Evolutionary conservation across 30 jellyfish, hydroid and myxozoan genomes (phyloP).

Genomic region (Aurelia aurita): DNA sequence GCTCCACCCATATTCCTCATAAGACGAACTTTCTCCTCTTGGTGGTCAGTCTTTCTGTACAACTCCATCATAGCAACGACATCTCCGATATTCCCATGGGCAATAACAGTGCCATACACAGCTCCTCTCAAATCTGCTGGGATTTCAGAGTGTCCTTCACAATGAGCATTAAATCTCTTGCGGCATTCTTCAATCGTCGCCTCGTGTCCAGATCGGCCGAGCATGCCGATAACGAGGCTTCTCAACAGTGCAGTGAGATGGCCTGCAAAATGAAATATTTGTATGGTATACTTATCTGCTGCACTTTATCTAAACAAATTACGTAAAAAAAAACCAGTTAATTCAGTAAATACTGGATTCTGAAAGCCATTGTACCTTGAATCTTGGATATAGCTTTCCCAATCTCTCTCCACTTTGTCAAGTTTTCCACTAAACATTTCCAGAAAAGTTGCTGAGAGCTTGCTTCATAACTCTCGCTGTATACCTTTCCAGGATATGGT

Average conservation of each 20-base stretch:
- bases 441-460: too few species aligned
- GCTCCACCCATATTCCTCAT: conserved; percentile 83
- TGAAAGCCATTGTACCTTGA: too few species aligned
- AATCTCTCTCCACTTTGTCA: too few species aligned
- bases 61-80: conserved; percentile 78
- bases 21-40: conserved; percentile 87
- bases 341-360: too few species aligned
- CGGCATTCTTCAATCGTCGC: conserved; percentile 73
- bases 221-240: conserved; percentile 71
- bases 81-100: conserved; percentile 79
- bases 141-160: conserved; percentile 67
- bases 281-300: too few species aligned
- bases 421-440: too few species aligned
- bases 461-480: too few species aligned
- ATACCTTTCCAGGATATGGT: too few species aligned
- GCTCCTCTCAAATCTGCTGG: conserved; percentile 93
- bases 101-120: conserved; percentile 82
- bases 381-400: too few species aligned
- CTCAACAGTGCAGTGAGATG: conserved; percentile 87
- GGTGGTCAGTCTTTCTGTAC: conserved; percentile 76
- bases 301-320: too few species aligned
- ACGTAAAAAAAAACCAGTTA: too few species aligned
- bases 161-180: conserved; percentile 79
- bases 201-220: conserved; percentile 86
- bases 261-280: conserved; percentile 31